phyloP scores from a whole-genome alignment of 2,888 invertebrate genomes.

The Sipha maydis region DNA sequence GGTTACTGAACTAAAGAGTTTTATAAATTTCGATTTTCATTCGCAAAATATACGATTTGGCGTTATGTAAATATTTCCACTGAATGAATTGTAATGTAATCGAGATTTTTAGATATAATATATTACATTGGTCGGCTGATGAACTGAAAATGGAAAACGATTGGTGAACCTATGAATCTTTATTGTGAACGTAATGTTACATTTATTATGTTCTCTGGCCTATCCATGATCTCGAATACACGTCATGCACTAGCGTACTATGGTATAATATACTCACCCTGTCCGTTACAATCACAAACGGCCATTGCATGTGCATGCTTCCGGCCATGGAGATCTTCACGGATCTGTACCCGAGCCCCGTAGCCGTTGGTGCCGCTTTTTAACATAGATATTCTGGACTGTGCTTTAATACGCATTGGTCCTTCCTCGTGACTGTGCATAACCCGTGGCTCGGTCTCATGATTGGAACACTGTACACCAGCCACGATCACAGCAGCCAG shows the following conservation, averaged over 20 bases:
- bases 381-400: slow-evolving; percentile 31
- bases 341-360: slow-evolving; percentile 51
- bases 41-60: too few relatives aligned
- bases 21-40: too few relatives aligned
- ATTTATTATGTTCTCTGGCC: too few relatives aligned
- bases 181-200: too few relatives aligned
- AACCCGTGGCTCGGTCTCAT: background rate
- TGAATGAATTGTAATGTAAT: too few relatives aligned
- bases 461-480: slow-evolving; percentile 50
- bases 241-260: too few relatives aligned
- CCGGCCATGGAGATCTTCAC: slow-evolving; percentile 37
- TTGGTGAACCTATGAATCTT: too few relatives aligned
- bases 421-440: slow-evolving; percentile 16
- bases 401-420: slow-evolving; percentile 33
- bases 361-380: slow-evolving; percentile 23
- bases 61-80: too few relatives aligned
- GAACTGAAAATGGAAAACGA: too few relatives aligned
- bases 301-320: slow-evolving; percentile 55
- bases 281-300: slow-evolving; percentile 58
- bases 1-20: too few relatives aligned
- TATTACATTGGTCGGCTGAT: background rate
- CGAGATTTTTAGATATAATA: background rate
- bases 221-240: too few relatives aligned
- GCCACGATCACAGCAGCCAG: slow-evolving; percentile 47
- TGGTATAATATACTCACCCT: slow-evolving; percentile 40